Evolutionary conservation across 1,140 invertebrate species (phyloP).

Genomic region (Drosophila parvula): DNA sequence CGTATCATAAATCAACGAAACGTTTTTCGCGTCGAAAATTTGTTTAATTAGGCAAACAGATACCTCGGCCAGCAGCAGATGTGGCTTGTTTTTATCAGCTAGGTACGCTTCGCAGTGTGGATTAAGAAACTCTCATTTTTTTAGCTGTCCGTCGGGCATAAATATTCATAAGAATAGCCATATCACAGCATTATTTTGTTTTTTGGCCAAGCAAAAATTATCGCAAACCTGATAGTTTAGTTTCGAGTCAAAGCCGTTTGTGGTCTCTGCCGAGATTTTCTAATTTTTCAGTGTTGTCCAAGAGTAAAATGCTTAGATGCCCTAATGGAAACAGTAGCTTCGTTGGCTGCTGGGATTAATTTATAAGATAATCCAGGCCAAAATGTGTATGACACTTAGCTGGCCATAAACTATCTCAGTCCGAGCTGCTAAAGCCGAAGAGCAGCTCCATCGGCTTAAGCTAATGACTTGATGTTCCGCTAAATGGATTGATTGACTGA

Average conservation of each 20-base stretch:
- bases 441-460: not conserved
- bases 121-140: constrained; percentile 56
- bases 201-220: constrained; percentile 30
- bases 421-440: not conserved
- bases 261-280: constrained; percentile 13
- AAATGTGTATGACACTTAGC: constrained; percentile 29
- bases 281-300: constrained; percentile 9
- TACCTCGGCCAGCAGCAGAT: constrained; percentile 44
- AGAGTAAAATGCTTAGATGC: constrained; percentile 1
- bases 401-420: constrained; percentile 38
- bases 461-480: constrained; percentile 50
- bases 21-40: constrained; percentile 56
- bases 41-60: constrained; percentile 53
- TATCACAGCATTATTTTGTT: constrained; percentile 40
- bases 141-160: constrained; percentile 41
- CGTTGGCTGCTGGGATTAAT: constrained; percentile 11
- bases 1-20: constrained; percentile 68
- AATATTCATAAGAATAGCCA: constrained; percentile 58
- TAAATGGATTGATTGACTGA: constrained; percentile 36
- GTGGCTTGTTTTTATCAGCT: constrained; percentile 43
- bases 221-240: constrained; percentile 45
- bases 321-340: constrained; percentile 36
- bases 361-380: constrained; percentile 26
- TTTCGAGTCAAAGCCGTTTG: constrained; percentile 10
- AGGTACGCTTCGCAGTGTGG: constrained; percentile 32